phyloP scores from a whole-genome alignment of 1,140 invertebrate species.

The Anagrus nilaparvatae region DNA sequence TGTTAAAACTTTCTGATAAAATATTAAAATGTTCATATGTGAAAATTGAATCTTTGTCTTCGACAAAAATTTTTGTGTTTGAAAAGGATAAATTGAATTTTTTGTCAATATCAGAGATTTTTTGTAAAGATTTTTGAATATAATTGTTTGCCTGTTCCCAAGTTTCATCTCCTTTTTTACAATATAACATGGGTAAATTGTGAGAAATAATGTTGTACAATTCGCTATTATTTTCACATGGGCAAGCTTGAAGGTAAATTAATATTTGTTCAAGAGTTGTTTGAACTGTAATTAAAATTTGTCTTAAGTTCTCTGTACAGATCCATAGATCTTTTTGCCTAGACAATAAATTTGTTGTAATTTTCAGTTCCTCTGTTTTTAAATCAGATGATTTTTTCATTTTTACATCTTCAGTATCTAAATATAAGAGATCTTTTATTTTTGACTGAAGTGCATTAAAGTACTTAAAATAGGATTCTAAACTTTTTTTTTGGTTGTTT shows the following conservation, averaged over 20 bases:
- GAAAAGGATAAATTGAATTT: slow-evolving; percentile 37
- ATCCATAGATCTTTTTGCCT: slow-evolving; percentile 20
- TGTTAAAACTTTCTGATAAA: slow-evolving; percentile 24
- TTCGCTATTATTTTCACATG: slow-evolving; percentile 38
- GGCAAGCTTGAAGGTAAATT: slow-evolving; percentile 50
- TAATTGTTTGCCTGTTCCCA: slow-evolving; percentile 40
- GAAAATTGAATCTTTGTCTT: slow-evolving; percentile 27
- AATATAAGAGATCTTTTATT: slow-evolving; percentile 22
- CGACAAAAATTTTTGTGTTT: slow-evolving; percentile 30
- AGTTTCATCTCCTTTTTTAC: slow-evolving; percentile 40
- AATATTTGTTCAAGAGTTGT: slow-evolving; percentile 49
- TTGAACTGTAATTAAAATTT: slow-evolving; percentile 40
- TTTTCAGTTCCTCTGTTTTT: slow-evolving; percentile 23
- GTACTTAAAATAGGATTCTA: slow-evolving; percentile 29
- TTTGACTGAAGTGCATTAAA: slow-evolving; percentile 33
- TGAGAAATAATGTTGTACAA: slow-evolving; percentile 19
- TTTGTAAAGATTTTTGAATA: slow-evolving; percentile 27
- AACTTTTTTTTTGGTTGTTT: slow-evolving; percentile 38
- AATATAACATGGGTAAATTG: slow-evolving; percentile 39
- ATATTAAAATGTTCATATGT: slow-evolving; percentile 34
- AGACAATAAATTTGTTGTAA: too few species aligned
- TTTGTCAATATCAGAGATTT: slow-evolving; percentile 22
- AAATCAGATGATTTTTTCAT: too few species aligned
- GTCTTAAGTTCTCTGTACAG: slow-evolving; percentile 33
- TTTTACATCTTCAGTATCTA: slow-evolving; percentile 15